phyloP scores from a whole-genome alignment of 2,888 invertebrate genomes.

The Drosophila longiperda region DNA sequence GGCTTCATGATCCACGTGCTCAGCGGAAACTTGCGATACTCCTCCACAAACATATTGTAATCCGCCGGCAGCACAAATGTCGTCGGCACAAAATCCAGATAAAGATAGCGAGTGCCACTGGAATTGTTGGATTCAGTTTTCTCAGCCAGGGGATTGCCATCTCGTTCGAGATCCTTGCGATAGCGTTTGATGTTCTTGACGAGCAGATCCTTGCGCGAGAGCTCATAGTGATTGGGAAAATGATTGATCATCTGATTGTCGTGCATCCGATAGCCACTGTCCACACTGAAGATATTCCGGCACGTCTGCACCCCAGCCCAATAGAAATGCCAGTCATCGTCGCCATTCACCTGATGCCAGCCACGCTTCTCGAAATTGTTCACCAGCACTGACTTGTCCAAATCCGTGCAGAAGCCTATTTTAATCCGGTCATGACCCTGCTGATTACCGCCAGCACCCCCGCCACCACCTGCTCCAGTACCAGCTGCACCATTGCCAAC shows the following conservation, averaged over 20 bases:
- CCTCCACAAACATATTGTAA: slow-evolving; percentile 98
- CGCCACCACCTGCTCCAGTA: slow-evolving; percentile 30
- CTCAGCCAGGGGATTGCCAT: slow-evolving; percentile 94
- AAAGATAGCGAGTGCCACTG: slow-evolving; percentile 90
- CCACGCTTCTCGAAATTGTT: slow-evolving; percentile 96
- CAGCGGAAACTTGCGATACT: slow-evolving; percentile 96
- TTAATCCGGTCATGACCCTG: slow-evolving; percentile 76
- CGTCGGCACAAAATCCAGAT: slow-evolving; percentile 95
- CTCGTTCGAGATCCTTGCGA: slow-evolving; percentile 95
- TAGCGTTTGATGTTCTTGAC: slow-evolving; percentile 98
- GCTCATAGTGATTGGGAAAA: slow-evolving; percentile 97
- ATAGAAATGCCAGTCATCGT: slow-evolving; percentile 98
- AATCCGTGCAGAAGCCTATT: slow-evolving; percentile 85
- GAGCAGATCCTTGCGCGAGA: slow-evolving; percentile 96
- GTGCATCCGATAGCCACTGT: slow-evolving; percentile 95
- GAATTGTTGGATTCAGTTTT: slow-evolving; percentile 87
- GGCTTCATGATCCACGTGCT: slow-evolving; percentile 99
- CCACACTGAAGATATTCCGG: slow-evolving; percentile 94
- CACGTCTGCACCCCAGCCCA: slow-evolving; percentile 97
- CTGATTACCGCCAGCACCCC: slow-evolving; percentile 29
- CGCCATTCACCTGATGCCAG: slow-evolving; percentile 92
- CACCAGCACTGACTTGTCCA: slow-evolving; percentile 96
- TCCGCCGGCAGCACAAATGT: slow-evolving; percentile 97
- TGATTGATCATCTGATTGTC: slow-evolving; percentile 98
- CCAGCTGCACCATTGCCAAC: slow-evolving; percentile 21